Conservation (phyloP, 2,888 invertebrate species). For the Leptopterna dolabrata region DNA sequence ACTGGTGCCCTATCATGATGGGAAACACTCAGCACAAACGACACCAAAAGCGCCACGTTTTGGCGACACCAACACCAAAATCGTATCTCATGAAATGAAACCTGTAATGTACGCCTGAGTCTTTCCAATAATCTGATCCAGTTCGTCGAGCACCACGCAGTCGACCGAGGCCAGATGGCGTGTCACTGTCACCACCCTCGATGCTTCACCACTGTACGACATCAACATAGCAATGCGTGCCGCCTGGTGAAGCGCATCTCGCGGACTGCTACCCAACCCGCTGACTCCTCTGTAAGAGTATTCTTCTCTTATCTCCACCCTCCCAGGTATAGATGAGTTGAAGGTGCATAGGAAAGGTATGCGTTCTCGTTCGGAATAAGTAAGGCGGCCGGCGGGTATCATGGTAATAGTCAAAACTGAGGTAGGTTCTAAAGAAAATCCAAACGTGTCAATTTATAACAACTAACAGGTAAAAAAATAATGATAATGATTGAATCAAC, state of each 20-base stretch:
- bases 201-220: neutral
- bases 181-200: neutral
- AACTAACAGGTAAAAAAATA: neutral
- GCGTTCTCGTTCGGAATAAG: neutral
- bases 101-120: constrained; percentile 34
- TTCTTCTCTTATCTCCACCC: constrained; percentile 24
- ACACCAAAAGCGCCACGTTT: neutral
- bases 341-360: constrained; percentile 20
- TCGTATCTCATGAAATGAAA: neutral
- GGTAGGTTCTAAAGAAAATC: neutral
- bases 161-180: neutral
- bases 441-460: neutral
- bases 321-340: constrained; percentile 8
- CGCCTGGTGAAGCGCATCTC: no score
- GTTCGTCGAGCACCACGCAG: constrained; percentile 26
- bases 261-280: neutral
- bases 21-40: neutral
- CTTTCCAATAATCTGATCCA: neutral
- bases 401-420: constrained; percentile 29
- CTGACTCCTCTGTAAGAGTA: neutral
- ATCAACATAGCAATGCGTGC: no score
- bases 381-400: constrained; percentile 24
- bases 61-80: neutral
- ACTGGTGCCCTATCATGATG: no score
- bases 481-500: no score